phyloP scores from a whole-genome alignment of 2,797 vertebrate species.

The Luscinia luscinia region DNA sequence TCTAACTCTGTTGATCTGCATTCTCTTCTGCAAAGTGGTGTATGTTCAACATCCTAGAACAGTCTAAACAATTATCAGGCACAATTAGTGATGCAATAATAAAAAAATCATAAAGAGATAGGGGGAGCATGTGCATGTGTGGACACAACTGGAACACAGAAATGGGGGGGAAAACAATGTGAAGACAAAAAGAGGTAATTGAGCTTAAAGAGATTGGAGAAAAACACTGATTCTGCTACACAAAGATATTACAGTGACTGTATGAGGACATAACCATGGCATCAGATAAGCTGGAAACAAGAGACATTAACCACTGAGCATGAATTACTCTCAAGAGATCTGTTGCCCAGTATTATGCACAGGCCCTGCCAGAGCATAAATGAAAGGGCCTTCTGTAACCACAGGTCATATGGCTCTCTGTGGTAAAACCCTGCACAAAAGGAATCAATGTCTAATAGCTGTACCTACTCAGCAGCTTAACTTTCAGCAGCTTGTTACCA shows the following conservation, averaged over 20 bases:
- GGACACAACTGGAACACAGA: not conserved
- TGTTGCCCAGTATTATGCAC: not conserved
- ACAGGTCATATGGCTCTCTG: not conserved
- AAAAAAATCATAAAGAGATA: not conserved
- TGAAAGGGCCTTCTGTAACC: not conserved
- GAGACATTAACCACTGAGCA: not conserved
- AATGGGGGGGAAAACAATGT: not conserved
- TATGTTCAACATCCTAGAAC: not conserved
- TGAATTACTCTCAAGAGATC: not conserved
- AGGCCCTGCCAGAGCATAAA: not conserved
- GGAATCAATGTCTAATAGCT: not conserved
- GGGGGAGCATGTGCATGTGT: fast-evolving
- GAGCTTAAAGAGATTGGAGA: not conserved
- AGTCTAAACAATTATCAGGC: not conserved
- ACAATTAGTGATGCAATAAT: not conserved
- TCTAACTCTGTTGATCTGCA: not conserved
- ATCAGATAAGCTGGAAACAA: not conserved
- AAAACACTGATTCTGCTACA: not conserved
- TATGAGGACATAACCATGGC: not conserved
- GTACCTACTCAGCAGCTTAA: not conserved
- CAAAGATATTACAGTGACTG: not conserved
- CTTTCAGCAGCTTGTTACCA: not conserved
- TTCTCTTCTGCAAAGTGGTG: not conserved
- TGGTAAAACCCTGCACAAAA: not conserved
- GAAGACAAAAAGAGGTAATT: not conserved